Evolutionary conservation across 2,113 vertebrate species (phyloP).

Genomic region (Carettochelys insculpta): DNA sequence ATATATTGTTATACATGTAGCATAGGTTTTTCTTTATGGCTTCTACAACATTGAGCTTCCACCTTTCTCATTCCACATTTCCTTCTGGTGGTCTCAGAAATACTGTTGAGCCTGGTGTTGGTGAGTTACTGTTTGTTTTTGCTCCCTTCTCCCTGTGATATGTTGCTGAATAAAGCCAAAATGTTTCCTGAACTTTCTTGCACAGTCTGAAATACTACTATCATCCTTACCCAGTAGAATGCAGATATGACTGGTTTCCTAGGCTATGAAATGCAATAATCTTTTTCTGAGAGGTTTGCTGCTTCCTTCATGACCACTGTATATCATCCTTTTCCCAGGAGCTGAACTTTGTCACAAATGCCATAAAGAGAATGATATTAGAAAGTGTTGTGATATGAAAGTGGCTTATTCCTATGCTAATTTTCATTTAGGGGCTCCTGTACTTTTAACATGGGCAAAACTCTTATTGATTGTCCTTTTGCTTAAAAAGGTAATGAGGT

Average conservation of each 20-base stretch:
- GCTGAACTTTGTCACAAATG: neutral
- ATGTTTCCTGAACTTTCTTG: neutral
- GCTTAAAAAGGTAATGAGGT: neutral
- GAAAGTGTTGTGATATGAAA: neutral
- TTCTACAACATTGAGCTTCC: neutral
- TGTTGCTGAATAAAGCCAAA: constrained; percentile 29
- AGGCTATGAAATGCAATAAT: neutral
- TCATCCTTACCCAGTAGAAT: neutral
- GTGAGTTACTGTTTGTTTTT: neutral
- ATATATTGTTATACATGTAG: neutral
- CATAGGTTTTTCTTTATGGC: neutral
- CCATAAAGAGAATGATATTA: neutral
- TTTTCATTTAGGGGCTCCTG: neutral
- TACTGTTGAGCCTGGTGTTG: neutral
- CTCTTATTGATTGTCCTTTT: neutral
- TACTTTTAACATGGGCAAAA: neutral
- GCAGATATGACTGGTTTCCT: neutral
- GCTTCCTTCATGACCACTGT: neutral
- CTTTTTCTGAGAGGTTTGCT: neutral
- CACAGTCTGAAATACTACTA: neutral
- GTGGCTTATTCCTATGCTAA: rapidly evolving
- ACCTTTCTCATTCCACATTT: rapidly evolving
- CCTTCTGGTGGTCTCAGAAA: neutral
- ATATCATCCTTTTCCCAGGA: neutral
- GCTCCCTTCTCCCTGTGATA: neutral